phyloP scores from a whole-genome alignment of 2,113 vertebrate species.

The Plectropomus leopardus region DNA sequence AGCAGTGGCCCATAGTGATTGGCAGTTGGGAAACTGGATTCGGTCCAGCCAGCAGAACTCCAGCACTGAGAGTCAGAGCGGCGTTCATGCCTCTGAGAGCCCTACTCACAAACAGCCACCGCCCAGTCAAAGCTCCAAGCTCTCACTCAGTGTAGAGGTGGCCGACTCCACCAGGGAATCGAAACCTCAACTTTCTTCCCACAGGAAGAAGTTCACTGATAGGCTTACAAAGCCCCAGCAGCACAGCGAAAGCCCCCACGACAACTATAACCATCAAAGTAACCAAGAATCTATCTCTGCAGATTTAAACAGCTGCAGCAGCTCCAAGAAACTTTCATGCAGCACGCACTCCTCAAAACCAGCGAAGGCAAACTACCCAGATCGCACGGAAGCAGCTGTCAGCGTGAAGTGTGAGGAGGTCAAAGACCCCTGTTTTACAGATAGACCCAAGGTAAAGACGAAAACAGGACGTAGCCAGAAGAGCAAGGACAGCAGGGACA shows the following conservation, averaged over 20 bases:
- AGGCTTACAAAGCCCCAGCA: conserved; percentile 42
- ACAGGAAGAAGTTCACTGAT: conserved; percentile 47
- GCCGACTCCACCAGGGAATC: conserved; percentile 44
- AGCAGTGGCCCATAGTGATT: conserved; percentile 58
- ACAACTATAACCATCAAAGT: conserved; percentile 67
- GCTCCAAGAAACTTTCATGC: conserved; percentile 63
- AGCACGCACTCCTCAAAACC: conserved; percentile 79
- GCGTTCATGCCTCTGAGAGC: conserved; percentile 27
- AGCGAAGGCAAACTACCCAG: conserved; percentile 29
- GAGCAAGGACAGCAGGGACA: conserved; percentile 22
- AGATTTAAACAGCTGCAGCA: not conserved
- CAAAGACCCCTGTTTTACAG: conserved; percentile 83
- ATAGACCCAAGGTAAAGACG: conserved; percentile 89
- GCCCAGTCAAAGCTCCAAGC: conserved; percentile 50
- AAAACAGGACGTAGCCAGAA: conserved; percentile 80
- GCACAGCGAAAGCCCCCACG: conserved; percentile 19
- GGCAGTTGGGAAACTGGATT: conserved; percentile 81
- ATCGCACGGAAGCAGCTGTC: conserved; percentile 62
- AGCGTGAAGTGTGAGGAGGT: conserved; percentile 79
- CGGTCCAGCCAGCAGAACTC: conserved; percentile 69
- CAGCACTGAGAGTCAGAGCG: conserved; percentile 69
- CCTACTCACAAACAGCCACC: conserved; percentile 47
- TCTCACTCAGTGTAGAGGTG: conserved; percentile 19
- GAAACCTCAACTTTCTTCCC: conserved; percentile 67
- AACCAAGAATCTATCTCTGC: conserved; percentile 72